These are phyloP conservation scores for Apodemus speciosus DNA, from an alignment of 2,113 vertebrate species.

Conservation along the genomic window DNA sequence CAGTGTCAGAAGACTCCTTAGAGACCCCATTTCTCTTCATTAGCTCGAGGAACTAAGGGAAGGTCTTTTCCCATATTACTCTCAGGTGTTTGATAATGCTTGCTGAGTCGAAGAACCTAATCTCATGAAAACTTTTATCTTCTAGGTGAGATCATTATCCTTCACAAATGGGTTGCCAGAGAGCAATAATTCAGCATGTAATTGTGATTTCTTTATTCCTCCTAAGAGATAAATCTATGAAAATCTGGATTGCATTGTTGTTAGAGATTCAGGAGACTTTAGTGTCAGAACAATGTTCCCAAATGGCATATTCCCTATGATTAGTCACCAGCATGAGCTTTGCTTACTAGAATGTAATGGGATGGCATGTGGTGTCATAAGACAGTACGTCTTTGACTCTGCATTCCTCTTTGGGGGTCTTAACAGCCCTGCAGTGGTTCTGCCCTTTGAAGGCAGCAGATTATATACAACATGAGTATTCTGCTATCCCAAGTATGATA, in stretches of 20 bases:
- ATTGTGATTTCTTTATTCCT: slow-evolving; percentile 72
- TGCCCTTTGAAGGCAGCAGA: background rate
- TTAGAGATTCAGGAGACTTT: slow-evolving; percentile 47
- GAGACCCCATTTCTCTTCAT: slow-evolving; percentile 57
- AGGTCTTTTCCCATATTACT: slow-evolving; percentile 55
- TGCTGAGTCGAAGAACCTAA: slow-evolving; percentile 50
- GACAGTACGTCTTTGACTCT: background rate
- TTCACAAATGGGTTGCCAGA: slow-evolving; percentile 69
- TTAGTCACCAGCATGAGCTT: slow-evolving; percentile 42
- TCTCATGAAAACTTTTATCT: slow-evolving; percentile 69
- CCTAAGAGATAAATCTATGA: slow-evolving; percentile 68
- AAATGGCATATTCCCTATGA: slow-evolving; percentile 45
- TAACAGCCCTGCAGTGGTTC: background rate
- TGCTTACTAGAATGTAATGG: slow-evolving; percentile 8
- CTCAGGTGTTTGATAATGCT: slow-evolving; percentile 59
- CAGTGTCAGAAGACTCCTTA: background rate
- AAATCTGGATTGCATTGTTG: slow-evolving; percentile 62
- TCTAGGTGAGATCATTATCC: slow-evolving; percentile 75
- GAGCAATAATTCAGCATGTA: slow-evolving; percentile 71
- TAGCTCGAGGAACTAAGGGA: slow-evolving; percentile 38
- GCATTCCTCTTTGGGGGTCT: background rate
- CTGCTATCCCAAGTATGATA: background rate
- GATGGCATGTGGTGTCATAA: background rate
- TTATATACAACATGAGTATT: background rate
- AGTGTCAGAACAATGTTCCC: slow-evolving; percentile 55